Percentiles rank a stretch among this genome's conserved stretches.
phyloP scores from a whole-genome alignment of 2,113 vertebrate species.

The Platichthys flesus region DNA sequence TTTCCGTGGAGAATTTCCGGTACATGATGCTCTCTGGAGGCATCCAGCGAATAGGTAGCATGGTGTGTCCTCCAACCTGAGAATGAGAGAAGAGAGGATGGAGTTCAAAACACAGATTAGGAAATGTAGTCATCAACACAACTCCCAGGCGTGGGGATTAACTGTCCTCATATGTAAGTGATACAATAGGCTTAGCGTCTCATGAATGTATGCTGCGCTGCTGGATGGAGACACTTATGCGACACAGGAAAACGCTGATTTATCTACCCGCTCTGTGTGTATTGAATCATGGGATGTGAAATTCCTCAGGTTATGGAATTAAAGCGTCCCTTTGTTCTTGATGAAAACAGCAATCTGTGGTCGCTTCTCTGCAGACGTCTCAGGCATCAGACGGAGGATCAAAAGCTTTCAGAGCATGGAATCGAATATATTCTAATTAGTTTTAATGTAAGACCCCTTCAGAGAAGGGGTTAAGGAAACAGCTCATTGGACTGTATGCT shows the following conservation, averaged over 20 bases:
- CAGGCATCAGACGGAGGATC: constrained; percentile 34
- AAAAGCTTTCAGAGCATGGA: constrained; percentile 16
- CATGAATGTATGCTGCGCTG: constrained; percentile 46
- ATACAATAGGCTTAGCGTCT: constrained; percentile 47
- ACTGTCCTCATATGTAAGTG: constrained; percentile 53
- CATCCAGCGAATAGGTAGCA: constrained; percentile 99
- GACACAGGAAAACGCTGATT: constrained; percentile 43
- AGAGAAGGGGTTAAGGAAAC: constrained; percentile 4
- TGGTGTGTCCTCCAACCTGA: constrained; percentile 98
- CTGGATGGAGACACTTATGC: constrained; percentile 38
- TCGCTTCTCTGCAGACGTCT: neutral
- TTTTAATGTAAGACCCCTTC: constrained; percentile 19
- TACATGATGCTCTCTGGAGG: constrained; percentile 99
- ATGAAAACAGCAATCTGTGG: constrained; percentile 36
- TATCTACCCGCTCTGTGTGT: constrained; percentile 40
- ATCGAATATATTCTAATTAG: constrained; percentile 25
- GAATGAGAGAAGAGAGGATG: neutral
- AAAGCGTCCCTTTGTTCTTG: constrained; percentile 34
- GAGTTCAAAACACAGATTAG: constrained; percentile 31
- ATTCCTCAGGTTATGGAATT: constrained; percentile 45
- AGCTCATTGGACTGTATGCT: neutral
- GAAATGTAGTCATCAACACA: constrained; percentile 41
- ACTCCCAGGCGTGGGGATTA: constrained; percentile 55
- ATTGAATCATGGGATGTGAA: constrained; percentile 20
- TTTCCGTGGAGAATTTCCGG: constrained; percentile 98